Base-by-base conservation (phyloP, 2,797 vertebrate genomes). In the Sorex maritimensis region DNA sequence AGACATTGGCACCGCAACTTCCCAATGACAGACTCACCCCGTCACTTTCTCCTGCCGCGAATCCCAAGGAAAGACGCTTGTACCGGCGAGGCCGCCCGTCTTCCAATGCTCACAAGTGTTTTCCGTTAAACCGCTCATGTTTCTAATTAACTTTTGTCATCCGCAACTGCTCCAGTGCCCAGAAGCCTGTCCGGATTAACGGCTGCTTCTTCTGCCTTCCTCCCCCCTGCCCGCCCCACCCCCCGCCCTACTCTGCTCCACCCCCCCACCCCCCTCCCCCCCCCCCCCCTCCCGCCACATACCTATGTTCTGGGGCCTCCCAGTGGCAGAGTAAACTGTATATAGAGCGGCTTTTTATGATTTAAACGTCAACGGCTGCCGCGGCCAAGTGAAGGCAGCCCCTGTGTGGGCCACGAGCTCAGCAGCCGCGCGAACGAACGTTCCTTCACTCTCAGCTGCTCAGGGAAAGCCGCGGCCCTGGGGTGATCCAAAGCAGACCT, bases 71-170 rank as follows among this genome's bases (percentile, higher is more conserved):
- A 96, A 97, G 97, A 81, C 92, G 97, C 97, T 97, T 96, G 93
- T 97, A 93, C 94, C 78, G 15, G 96, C 97, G 97, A 97, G 96
- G 96, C 97, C 96, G 97, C 97, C 95, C 34, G 34, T 34, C 96
- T 97, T 97, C 97, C 97, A 97, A 98, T 97, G 98, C 98, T 98
- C 97, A 98, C 97, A 98, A 98, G 96, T 96, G 97, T 97, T 98
- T 98, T 97, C 97, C 68, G 97, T 98, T 98, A 98, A 97, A 97
- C 97, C 77, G 97, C 97, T 98, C 98, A 98, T 98, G 98, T 98
- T 98, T 98, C 97, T 97, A 98, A 98, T 98, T 98, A 98, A 97
- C 97, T 97, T 98, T 98, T 98, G 98, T 98, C 98, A 98, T 98
- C 97, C 96, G 65, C 96, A 97, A 97, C 97, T 97, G 97, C 97